Conservation (phyloP, 2,797 vertebrate species). For the Microctenopoma stevenorrisi region DNA sequence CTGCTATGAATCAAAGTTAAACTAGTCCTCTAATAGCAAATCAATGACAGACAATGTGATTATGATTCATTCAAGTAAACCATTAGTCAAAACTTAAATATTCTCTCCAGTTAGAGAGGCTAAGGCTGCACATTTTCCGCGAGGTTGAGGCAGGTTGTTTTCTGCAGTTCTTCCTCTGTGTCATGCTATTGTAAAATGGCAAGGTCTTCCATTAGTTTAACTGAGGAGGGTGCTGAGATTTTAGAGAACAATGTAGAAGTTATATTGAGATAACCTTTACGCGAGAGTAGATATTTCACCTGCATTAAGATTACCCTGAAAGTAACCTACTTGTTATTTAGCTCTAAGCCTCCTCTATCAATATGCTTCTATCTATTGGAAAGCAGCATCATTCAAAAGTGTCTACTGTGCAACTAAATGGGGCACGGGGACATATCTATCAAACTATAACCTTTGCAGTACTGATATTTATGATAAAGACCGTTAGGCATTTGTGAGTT, state of each 20-base stretch:
- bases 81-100: constrained; percentile 70
- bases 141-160: constrained; percentile 36
- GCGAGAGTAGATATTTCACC: constrained; percentile 83
- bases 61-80: constrained; percentile 69
- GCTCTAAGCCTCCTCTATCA: constrained; percentile 79
- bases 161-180: constrained; percentile 37
- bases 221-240: constrained; percentile 68
- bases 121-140: constrained; percentile 27
- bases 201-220: constrained; percentile 73
- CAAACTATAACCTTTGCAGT: constrained; percentile 83
- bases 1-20: constrained; percentile 76
- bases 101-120: constrained; percentile 10
- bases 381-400: constrained; percentile 77
- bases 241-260: constrained; percentile 76
- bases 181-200: constrained; percentile 54
- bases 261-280: constrained; percentile 88
- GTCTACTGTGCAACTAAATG: constrained; percentile 77
- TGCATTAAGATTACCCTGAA: constrained; percentile 74
- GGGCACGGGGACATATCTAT: constrained; percentile 81
- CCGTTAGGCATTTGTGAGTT: constrained; percentile 79
- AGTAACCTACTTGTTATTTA: constrained; percentile 77
- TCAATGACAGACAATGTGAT: constrained; percentile 75
- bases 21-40: constrained; percentile 77
- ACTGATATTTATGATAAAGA: constrained; percentile 74
- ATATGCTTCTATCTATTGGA: constrained; percentile 54